Evolutionary conservation across 1,140 invertebrate species (phyloP).

Genomic region (Harlomillsia oculata): DNA sequence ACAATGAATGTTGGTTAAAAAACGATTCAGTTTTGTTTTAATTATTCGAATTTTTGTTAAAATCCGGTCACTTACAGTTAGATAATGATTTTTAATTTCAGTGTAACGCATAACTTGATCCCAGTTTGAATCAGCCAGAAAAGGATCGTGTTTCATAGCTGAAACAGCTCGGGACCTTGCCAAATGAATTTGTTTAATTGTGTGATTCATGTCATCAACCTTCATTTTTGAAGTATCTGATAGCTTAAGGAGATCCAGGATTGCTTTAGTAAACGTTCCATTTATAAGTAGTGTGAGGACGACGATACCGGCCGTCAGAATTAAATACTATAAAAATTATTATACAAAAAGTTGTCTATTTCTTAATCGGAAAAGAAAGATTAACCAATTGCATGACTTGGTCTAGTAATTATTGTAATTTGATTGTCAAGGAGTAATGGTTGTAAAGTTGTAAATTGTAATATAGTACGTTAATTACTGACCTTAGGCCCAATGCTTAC

Average conservation of each 20-base stretch:
- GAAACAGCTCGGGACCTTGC: slow-evolving; percentile 21
- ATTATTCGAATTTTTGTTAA: too few species aligned
- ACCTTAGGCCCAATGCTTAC: slow-evolving; percentile 35
- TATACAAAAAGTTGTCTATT: not conserved
- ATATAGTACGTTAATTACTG: not conserved
- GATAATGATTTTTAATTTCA: slow-evolving; percentile 36
- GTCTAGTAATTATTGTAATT: too few species aligned
- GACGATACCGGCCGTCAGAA: slow-evolving; percentile 43
- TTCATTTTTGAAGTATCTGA: slow-evolving; percentile 41
- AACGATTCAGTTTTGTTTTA: too few species aligned
- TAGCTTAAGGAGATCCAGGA: slow-evolving; percentile 41
- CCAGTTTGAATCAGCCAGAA: slow-evolving; percentile 34
- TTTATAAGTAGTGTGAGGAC: slow-evolving; percentile 42
- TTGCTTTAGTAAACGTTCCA: slow-evolving; percentile 41
- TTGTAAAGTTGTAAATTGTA: too few species aligned
- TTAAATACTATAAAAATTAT: slow-evolving; percentile 42
- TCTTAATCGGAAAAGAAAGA: too few species aligned
- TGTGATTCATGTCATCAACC: slow-evolving; percentile 41
- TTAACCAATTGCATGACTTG: too few species aligned
- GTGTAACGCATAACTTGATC: slow-evolving; percentile 27
- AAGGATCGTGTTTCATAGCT: slow-evolving; percentile 21
- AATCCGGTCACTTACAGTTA: too few species aligned
- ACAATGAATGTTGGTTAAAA: too few species aligned
- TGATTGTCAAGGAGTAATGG: too few species aligned
- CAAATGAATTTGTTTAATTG: slow-evolving; percentile 37